Evolutionary conservation across 2,113 vertebrate genomes (phyloP), one percentile per base, ranked within the genome.

Genomic region (Corvus moneduloides): DNA sequence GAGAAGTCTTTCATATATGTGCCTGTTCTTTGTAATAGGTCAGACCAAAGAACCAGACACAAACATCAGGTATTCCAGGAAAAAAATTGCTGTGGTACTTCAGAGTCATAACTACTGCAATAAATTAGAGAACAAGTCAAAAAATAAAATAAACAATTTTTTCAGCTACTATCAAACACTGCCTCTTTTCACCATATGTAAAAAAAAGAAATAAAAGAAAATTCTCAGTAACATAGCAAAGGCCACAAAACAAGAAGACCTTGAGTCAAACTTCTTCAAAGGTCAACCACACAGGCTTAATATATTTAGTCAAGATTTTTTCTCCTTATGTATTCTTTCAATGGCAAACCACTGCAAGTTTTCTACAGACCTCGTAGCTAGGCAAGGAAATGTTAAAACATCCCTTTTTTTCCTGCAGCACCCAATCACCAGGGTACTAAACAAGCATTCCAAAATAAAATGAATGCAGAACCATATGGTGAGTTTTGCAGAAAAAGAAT

Each of bases 401-500:
- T 72, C 73, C 26, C 4, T 37, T 76, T 80, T 55, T 68, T 62
- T 16, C 48, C 44, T 63, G 19, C 56, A 74, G 55, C 74, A 85
- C 41, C 72, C 22, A 1, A 80, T 81, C 90, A 90, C 43, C 48
- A 72, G 55, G 17, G 11, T 86, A 92, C 33, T 69, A 90, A 91
- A 92, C 52, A 91, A 78, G 48, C 49, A 86, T 52, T 92, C 75
- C 37, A 88, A 94, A 95, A 86, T 78, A 88, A 95, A 94, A 87
- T 48, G 8, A 93, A 86, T 80, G 59, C 43, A 58, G 89, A 93
- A 96, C 77, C 94, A 94, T 91, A 96, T 88, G 92, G 88, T 89
- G 91, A 90, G 76, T 81, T 96, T 86, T 95, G 82, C 48, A 88
- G 59, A 30, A 63, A 84, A 88, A 89, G 94, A 82, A 68, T 37